Evolutionary conservation across 2,113 vertebrate genomes (phyloP), one percentile per base, ranked within the genome.

Genomic region (Chionis minor): DNA sequence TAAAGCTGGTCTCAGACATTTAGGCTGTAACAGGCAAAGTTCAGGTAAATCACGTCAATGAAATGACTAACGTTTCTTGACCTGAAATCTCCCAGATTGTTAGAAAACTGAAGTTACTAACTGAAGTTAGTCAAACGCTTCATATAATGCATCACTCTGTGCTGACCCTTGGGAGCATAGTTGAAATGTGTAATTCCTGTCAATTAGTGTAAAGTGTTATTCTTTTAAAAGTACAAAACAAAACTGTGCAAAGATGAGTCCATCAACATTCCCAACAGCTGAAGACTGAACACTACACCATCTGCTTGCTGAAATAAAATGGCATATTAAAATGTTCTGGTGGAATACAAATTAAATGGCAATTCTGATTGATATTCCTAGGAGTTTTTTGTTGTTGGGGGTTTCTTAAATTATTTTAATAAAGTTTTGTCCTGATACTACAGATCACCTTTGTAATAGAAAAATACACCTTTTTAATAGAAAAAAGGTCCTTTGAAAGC

Each of bases 271-370:
- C 27, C 33, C 8, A 84, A 24, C 40, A 93, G 71, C 67, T 81
- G 63, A 96, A 21, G 66, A 47, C 56, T 80, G 85, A 96, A 93
- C 0, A 0, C 16, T 52, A 40, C 9, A 78, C 70, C 93, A 96
- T 96, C 96, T 96, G 96, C 77, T 94, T 78, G 45, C 17, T 72
- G 78, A 93, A 95, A 91, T 90, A 83, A 87, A 73, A 69, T 33
- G 63, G 26, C 42, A 63, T 33, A 30, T 67, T 72, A 75, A 94
- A 90, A 38, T 77, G 4, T 81, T 92, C 40, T 81, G 23, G n/a
- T 73, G 10, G 24, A 93, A 89, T 81, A 63, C 26, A 82, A 67
- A 94, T 40, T 80, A 59, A 95, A n/a, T 49, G 12, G 4, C 86
- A 96, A 10, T 38, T 40, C 52, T 92, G 45, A 69, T 7, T 87